Evolutionary conservation across 2,797 vertebrate genomes (phyloP).

Genomic region (Spinus olivaceus): DNA sequence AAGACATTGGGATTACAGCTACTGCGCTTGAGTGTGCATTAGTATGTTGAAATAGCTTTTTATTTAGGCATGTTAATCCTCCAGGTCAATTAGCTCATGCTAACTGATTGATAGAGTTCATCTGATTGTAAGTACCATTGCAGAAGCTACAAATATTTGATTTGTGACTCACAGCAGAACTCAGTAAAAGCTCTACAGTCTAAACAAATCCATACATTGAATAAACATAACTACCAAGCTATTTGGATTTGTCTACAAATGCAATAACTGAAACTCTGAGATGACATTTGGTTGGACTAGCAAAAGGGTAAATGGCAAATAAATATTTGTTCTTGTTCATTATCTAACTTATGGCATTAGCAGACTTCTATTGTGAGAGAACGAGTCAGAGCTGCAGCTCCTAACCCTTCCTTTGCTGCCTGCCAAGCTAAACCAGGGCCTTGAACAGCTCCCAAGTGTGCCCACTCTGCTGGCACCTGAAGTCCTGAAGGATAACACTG

Average conservation of each 20-base stretch:
- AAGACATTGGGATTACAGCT: background rate
- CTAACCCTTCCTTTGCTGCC: background rate
- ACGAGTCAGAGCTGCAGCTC: background rate
- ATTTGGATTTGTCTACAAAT: conserved; percentile 37
- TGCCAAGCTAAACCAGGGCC: background rate
- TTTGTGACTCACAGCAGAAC: background rate
- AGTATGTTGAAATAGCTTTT: background rate
- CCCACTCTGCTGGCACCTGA: background rate
- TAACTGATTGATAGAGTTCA: conserved; percentile 5
- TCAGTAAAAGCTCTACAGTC: conserved; percentile 18
- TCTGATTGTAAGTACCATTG: background rate
- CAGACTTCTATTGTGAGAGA: background rate
- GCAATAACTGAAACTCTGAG: background rate
- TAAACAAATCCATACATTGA: conserved; percentile 38
- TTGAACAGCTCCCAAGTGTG: background rate
- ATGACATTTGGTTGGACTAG: conserved; percentile 25
- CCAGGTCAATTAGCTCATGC: background rate
- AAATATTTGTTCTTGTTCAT: conserved; percentile 32
- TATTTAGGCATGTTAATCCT: conserved; percentile 25
- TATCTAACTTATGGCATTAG: background rate
- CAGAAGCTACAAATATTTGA: conserved; percentile 41
- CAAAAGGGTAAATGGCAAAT: conserved; percentile 41
- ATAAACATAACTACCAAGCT: conserved; percentile 50
- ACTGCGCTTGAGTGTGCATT: background rate
- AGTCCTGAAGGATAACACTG: background rate